These are phyloP conservation scores for Congeria kusceri DNA, from an alignment of 2,888 invertebrate species.

Conservation along the genomic window DNA sequence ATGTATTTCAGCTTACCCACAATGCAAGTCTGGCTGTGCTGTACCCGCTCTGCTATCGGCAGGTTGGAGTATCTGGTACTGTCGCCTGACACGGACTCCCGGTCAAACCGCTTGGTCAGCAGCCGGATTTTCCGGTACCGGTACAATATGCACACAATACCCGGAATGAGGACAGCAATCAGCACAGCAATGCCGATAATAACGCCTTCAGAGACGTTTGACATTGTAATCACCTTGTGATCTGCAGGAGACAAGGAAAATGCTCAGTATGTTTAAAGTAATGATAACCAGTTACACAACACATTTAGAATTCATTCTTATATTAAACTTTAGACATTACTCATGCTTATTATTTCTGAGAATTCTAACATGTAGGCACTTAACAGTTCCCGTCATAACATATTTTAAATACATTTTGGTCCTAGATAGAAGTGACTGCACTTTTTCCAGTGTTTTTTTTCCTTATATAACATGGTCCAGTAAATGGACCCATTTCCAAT, in stretches of 20 bases:
- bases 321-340: too few relatives aligned
- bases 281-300: too few relatives aligned
- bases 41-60: constrained; percentile 25
- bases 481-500: too few relatives aligned
- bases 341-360: too few relatives aligned
- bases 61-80: constrained; percentile 47
- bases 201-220: constrained; percentile 49
- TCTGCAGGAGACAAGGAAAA: neutral
- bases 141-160: constrained; percentile 44
- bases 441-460: too few relatives aligned
- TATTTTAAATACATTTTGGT: too few relatives aligned
- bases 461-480: too few relatives aligned
- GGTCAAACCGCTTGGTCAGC: neutral
- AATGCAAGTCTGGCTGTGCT: constrained; percentile 56
- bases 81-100: constrained; percentile 18
- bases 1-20: constrained; percentile 59
- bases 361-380: too few relatives aligned
- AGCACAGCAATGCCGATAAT: constrained; percentile 60
- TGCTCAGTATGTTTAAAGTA: too few relatives aligned
- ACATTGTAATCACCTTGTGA: constrained; percentile 2
- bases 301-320: too few relatives aligned
- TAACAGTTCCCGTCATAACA: too few relatives aligned
- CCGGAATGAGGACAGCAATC: constrained; percentile 43
- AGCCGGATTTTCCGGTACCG: constrained; percentile 50
- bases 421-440: too few relatives aligned